phyloP scores from a whole-genome alignment of 2,888 invertebrate genomes.

The Villa cingulata region DNA sequence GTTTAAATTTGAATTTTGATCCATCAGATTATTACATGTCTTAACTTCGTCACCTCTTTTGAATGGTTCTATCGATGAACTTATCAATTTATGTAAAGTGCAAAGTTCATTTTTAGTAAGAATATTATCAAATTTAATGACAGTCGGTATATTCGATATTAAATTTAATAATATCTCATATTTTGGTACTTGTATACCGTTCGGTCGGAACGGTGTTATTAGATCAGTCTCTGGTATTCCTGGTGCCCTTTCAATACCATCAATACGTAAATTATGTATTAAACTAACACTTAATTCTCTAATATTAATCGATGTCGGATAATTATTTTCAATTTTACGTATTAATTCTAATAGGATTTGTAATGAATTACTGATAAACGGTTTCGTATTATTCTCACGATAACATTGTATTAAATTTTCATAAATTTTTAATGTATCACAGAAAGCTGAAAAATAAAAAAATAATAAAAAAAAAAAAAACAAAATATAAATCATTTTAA shows the following conservation, averaged over 20 bases:
- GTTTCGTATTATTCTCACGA: constrained; percentile 36
- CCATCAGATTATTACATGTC: constrained; percentile 30
- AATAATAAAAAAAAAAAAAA: background rate
- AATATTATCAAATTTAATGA: constrained; percentile 24
- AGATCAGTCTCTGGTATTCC: constrained; percentile 36
- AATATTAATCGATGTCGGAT: constrained; percentile 40
- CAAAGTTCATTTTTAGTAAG: constrained; percentile 39
- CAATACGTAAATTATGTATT: constrained; percentile 42
- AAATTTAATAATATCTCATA: constrained; percentile 47
- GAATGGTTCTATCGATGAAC: constrained; percentile 43
- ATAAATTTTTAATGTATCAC: constrained; percentile 36
- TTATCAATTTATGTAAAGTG: constrained; percentile 43
- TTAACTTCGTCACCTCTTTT: constrained; percentile 45
- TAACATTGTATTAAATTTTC: constrained; percentile 46
- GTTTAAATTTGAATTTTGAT: background rate
- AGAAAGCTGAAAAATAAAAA: constrained; percentile 5
- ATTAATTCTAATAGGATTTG: constrained; percentile 47
- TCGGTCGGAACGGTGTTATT: constrained; percentile 44
- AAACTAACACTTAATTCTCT: constrained; percentile 43
- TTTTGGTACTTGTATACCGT: constrained; percentile 45
- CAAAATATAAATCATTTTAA: no score
- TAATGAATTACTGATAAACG: constrained; percentile 43
- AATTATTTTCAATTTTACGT: constrained; percentile 43
- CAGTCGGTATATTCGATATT: constrained; percentile 37
- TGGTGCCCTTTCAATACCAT: constrained; percentile 44